Evolutionary conservation across 1,140 invertebrate genomes (phyloP), one percentile per base, ranked within the genome.

Genomic region (Drosophila sturtevanti): DNA sequence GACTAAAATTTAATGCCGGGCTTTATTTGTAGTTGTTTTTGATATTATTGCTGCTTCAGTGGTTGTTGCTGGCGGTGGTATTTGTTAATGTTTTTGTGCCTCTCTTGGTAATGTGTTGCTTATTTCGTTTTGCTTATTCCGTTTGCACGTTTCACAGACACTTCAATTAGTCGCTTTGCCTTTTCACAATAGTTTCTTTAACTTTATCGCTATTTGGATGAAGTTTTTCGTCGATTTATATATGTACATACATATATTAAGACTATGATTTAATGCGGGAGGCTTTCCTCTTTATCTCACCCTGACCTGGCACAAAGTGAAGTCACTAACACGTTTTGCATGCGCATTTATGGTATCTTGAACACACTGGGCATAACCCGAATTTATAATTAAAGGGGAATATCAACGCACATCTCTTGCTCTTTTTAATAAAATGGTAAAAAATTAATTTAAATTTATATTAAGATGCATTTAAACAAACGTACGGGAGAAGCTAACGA

Each of bases 61-160:
- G 2, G 22, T 4, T 24, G 22, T 24, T 4, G 27, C 4, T 31
- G 27, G 27, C 6, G 6, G 27, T 31, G 27, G 66, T 68, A 63
- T 62, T 71, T 66, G 51, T 71, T 58, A 75, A 63, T 63, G 54
- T 71, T 66, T 44, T 67, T 38, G 37, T 62, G 31, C 64, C 34
- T 48, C 62, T 77, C 67, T 74, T 76, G 65, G 35, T 38, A 54
- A 60, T 64, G 62, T 75, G 72, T 68, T 58, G 72, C 68, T 72
- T 79, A 70, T 79, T 79, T 70, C 78, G 81, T 70, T 86, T 86
- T 81, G 71, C 81, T 87, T 87, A 75, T 81, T 87, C 87, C 79
- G 79, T 82, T 86, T 79, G 61, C 71, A 72, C 79, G 71, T 61
- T 71, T 80, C 35, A 27, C 64, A 56, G 59, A 65, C 79, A 82